Base-by-base conservation (phyloP, 2,888 invertebrate genomes). In the Patella caerulea region DNA sequence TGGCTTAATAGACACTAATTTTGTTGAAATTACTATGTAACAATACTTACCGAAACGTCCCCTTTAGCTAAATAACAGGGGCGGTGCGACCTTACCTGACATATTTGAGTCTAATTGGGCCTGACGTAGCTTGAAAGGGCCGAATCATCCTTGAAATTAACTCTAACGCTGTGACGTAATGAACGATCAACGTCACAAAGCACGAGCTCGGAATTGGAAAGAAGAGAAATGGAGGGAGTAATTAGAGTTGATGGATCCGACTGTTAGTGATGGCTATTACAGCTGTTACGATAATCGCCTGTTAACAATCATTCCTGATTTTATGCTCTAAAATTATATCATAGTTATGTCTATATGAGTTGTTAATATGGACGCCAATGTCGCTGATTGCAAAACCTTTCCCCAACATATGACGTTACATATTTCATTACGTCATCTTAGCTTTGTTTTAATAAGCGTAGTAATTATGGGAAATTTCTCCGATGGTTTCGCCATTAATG, bases 21-120 rank as follows among this genome's bases (percentile, higher is more conserved):
- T 65, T 65, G 65, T 65, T 65, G 65, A 24, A 65, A 65, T 24
- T 65, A 24, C 65, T 65, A 65, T 65, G 65, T 65, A 65, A 65
- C 24, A 19, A 24, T 65, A 24, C 19, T 65, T 65, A 65, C 65
- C 24, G 65, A 65, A 24, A 65, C 65, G 65, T 24, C 19, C 65
- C 65, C 65, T 11, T 24, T 14, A 24, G 65, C 19, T 24, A 65
- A 65, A 65, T 65, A 24, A 65, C 19, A 65, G 65, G 24, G 65
- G 65, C 65, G 65, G 65, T 65, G 65, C 65, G 24, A 65, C 65
- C 3, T 12, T 24, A 19, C 14, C 65, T 65, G 65, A 24, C 65
- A 65, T 65, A 65, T 19, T 11, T 65, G 65, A 65, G 19, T 24
- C 65, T 65, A 65, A 65, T 65, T 65, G 24, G 24, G 65, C 65